A percentile compares a stretch with the other conserved stretches of the same genome.
Conservation (phyloP, 2,888 invertebrate genomes). For the Ophion costatus region DNA sequence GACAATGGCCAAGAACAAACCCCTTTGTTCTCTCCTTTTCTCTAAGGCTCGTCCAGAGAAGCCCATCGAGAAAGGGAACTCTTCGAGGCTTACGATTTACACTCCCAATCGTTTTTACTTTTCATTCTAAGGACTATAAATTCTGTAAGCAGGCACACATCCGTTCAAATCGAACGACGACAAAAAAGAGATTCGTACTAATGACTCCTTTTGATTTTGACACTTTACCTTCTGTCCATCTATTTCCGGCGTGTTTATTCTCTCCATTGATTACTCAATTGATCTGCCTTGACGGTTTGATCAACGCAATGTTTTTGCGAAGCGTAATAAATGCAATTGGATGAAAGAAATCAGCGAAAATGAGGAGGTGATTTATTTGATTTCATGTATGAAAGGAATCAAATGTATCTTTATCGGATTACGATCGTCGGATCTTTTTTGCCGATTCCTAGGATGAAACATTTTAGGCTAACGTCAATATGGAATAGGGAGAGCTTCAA, state of each 20-base stretch:
- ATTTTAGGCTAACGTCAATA: too few relatives aligned
- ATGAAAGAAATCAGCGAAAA: too few relatives aligned
- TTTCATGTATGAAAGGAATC: too few relatives aligned
- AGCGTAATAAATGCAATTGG: too few relatives aligned
- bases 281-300: background rate
- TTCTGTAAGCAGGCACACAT: constrained; percentile 3
- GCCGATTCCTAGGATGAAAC: too few relatives aligned
- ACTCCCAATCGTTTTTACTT: background rate
- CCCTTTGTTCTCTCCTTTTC: constrained; percentile 54
- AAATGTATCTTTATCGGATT: too few relatives aligned
- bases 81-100: constrained; percentile 22
- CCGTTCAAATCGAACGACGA: constrained; percentile 5
- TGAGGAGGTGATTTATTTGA: too few relatives aligned
- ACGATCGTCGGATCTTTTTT: too few relatives aligned
- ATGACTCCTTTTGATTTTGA: constrained; percentile 24
- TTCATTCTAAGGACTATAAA: background rate
- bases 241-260: constrained; percentile 14
- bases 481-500: too few relatives aligned
- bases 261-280: constrained; percentile 14
- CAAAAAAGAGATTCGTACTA: constrained; percentile 1
- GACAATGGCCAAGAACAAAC: constrained; percentile 66
- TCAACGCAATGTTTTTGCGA: too few relatives aligned
- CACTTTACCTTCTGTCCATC: background rate
- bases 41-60: constrained; percentile 12
- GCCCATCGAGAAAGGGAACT: constrained; percentile 14